Evolutionary conservation across 1,140 invertebrate species (phyloP).

Genomic region (Drosophila nebulosa): DNA sequence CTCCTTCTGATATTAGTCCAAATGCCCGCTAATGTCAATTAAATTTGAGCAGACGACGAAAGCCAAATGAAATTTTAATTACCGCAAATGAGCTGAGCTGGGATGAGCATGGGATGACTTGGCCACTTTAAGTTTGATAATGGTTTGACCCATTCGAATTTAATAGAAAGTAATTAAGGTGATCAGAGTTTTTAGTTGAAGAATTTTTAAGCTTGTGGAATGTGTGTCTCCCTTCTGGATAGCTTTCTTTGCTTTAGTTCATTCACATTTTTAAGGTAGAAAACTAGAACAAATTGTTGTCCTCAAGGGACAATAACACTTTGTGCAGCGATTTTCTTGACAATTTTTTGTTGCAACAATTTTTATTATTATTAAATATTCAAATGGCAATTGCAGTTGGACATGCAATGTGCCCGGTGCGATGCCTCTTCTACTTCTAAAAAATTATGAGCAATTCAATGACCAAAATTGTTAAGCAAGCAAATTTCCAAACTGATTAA

Average conservation of each 20-base stretch:
- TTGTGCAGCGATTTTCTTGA: slow-evolving; percentile 3
- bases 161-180: slow-evolving; percentile 15
- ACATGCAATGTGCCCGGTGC: slow-evolving; percentile 22
- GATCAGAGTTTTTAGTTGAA: neutral
- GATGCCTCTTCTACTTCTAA: neutral
- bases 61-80: slow-evolving; percentile 73
- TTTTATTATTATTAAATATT: slow-evolving; percentile 43
- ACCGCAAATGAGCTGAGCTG: slow-evolving; percentile 62
- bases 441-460: slow-evolving; percentile 57
- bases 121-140: slow-evolving; percentile 36
- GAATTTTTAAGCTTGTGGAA: too few species aligned
- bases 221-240: neutral
- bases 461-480: slow-evolving; percentile 38
- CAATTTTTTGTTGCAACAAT: neutral
- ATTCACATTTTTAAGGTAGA: neutral
- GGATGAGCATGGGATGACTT: slow-evolving; percentile 6
- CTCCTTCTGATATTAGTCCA: slow-evolving; percentile 37
- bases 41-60: slow-evolving; percentile 63
- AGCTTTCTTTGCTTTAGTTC: too few species aligned
- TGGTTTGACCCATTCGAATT: slow-evolving; percentile 19
- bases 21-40: slow-evolving; percentile 73
- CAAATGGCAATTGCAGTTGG: slow-evolving; percentile 22
- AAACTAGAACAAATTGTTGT: neutral
- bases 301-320: slow-evolving; percentile 1
- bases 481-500: slow-evolving; percentile 37